Evolutionary conservation across 2,888 invertebrate genomes (phyloP).

Genomic region (Masnerella sp.): DNA sequence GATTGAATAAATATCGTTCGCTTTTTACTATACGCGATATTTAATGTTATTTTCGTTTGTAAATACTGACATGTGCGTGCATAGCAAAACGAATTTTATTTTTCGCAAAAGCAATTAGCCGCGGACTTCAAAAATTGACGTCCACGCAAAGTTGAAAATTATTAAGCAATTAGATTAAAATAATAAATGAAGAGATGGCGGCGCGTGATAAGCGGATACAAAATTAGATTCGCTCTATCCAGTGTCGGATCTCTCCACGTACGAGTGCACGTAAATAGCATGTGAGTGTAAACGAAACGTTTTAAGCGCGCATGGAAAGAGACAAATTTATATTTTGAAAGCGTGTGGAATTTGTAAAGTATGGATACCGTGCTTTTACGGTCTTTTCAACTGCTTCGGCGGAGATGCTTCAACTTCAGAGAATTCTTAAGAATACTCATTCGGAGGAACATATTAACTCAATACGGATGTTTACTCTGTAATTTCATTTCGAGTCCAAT

Average conservation of each 20-base stretch:
- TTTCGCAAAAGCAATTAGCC: background rate
- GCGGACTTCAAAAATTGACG: constrained; percentile 12
- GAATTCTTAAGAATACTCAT: constrained; percentile 55
- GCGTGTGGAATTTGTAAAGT: constrained; percentile 35
- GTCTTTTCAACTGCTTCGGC: constrained; percentile 49
- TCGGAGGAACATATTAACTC: constrained; percentile 51
- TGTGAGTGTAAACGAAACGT: constrained; percentile 41
- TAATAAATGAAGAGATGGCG: constrained; percentile 17
- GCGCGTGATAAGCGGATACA: constrained; percentile 8
- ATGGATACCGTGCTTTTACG: constrained; percentile 51
- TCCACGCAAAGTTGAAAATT: constrained; percentile 5
- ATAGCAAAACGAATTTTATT: too few relatives aligned
- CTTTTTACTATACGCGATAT: too few relatives aligned
- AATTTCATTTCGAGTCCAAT: constrained; percentile 44
- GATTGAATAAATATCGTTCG: too few relatives aligned
- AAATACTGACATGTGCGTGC: too few relatives aligned
- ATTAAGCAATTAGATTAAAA: constrained; percentile 25
- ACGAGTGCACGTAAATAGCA: constrained; percentile 23
- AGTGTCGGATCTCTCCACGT: constrained; percentile 24
- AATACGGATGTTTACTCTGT: constrained; percentile 53
- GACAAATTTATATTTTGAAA: constrained; percentile 51
- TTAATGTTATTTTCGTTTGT: too few relatives aligned
- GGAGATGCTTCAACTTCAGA: constrained; percentile 36
- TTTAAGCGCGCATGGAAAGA: constrained; percentile 28
- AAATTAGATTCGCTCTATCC: constrained; percentile 32